Evolutionary conservation across 2,797 vertebrate genomes (phyloP).

Genomic region (Clarias pachynema): DNA sequence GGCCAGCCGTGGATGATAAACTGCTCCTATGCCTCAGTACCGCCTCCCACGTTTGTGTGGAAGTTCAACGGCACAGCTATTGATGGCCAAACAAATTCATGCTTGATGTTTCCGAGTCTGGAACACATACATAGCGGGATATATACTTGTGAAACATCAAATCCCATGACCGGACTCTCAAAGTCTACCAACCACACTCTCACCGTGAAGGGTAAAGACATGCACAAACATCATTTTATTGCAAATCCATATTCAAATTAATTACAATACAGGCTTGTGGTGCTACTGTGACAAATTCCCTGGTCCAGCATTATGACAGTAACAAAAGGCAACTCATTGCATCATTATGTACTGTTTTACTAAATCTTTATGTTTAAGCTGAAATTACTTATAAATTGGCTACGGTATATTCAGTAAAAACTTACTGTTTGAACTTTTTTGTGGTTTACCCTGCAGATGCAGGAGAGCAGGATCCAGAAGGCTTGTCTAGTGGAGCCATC

Average conservation of each 20-base stretch:
- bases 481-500: slow-evolving; percentile 76
- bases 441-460: not conserved
- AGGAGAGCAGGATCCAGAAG: slow-evolving; percentile 61
- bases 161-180: slow-evolving; percentile 61
- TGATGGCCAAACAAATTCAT: accelerated
- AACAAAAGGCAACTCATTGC: not conserved
- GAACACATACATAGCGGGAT: slow-evolving; percentile 52
- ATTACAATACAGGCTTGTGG: not conserved
- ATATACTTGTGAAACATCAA: slow-evolving; percentile 69
- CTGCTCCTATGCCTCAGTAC: slow-evolving; percentile 60
- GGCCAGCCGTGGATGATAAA: accelerated
- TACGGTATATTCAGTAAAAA: too few relatives aligned
- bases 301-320: not conserved
- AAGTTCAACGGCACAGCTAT: slow-evolving; percentile 62
- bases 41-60: slow-evolving; percentile 65
- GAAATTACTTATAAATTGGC: too few relatives aligned
- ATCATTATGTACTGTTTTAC: too few relatives aligned
- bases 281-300: not conserved
- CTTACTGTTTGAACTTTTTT: not conserved
- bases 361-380: too few relatives aligned
- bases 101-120: not conserved
- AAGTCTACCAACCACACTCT: not conserved
- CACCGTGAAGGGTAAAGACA: slow-evolving; percentile 66
- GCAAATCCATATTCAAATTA: not conserved
- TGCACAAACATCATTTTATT: not conserved